Evolutionary conservation across 1,140 invertebrate species (phyloP).

Genomic region (Antheraea mylitta): DNA sequence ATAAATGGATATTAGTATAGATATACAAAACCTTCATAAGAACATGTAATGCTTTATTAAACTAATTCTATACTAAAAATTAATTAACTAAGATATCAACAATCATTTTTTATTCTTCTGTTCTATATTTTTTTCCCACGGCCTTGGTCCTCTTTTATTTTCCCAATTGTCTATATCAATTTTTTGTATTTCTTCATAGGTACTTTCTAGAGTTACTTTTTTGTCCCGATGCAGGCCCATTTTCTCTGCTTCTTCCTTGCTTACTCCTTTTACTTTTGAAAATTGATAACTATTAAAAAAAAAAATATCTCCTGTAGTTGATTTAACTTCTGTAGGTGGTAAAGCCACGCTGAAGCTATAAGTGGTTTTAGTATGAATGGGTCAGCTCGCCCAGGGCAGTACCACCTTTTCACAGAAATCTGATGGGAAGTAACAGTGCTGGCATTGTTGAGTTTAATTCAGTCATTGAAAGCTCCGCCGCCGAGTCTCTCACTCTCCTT

Average conservation of each 20-base stretch:
- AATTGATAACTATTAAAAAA: conserved; percentile 82
- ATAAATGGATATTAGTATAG: too few species aligned
- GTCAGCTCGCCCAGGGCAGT: too few species aligned
- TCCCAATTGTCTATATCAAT: conserved; percentile 90
- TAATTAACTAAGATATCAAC: not conserved
- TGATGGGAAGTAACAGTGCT: too few species aligned
- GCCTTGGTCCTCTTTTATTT: conserved; percentile 87
- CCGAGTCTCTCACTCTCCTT: too few species aligned
- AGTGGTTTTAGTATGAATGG: too few species aligned
- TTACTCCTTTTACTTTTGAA: conserved; percentile 80
- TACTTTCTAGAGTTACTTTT: conserved; percentile 85
- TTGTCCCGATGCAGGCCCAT: conserved; percentile 82
- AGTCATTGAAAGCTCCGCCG: too few species aligned
- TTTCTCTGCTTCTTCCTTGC: conserved; percentile 82
- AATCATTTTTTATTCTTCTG: conserved; percentile 13
- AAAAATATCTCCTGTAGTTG: too few species aligned
- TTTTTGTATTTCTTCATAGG: conserved; percentile 85
- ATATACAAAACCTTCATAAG: not conserved
- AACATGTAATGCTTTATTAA: not conserved
- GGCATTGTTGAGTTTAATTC: too few species aligned
- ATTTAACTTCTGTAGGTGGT: too few species aligned
- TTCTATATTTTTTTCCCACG: conserved; percentile 82
- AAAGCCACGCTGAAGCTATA: too few species aligned
- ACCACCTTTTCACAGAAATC: too few species aligned
- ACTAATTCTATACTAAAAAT: not conserved